Evolutionary conservation across 2,888 invertebrate species (phyloP), one percentile per base, ranked within the genome.

Genomic region (Parapristionchus giblindavisi): DNA sequence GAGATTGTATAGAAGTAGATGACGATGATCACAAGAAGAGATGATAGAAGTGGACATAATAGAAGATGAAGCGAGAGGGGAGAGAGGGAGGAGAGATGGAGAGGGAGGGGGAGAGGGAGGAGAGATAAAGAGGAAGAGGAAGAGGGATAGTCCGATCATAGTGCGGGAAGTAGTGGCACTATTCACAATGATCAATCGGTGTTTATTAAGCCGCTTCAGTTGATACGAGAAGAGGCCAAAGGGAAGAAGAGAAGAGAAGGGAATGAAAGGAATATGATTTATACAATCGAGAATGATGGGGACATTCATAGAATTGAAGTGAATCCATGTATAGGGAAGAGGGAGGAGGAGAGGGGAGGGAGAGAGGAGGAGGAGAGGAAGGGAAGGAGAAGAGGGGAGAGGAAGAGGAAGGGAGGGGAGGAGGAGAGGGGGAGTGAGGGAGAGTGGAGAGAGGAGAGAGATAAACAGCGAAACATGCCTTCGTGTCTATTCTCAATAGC

Each of bases 401-500:
- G 1, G 56, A 27, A 34, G 6, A 34, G 17, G 24, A 58, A 58
- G 8, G n/a, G 2, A 24, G 27, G 14, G 56, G 5, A 3, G 36
- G 38, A 40, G 38, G 68, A 52, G 65, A 27, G 43, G 21, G 65
- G 32, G n/a, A 29, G 14, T 14, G 14, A 1, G 32, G 24, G 3
- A 48, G 29, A 40, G 38, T 48, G 27, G 29, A 21, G 3, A 11
- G 48, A 21, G 27, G 68, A 24, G 34, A 8, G 24, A 51, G 24
- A 68, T 52, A 32, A 52, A 52, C n/a, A 34, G 60, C 36, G 58
- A 29, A 34, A 34, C 38, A 61, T 40, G 27, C 61, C 38, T 43
- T 43, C 63, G 63, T 65, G 48, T 65, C 43, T 65, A 43, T 65
- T n/a, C n/a, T n/a, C n/a, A n/a, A n/a, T n/a, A n/a, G n/a, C n/a